phyloP scores from a whole-genome alignment of 2,888 invertebrate genomes.

The Parascotia fuliginaria region DNA sequence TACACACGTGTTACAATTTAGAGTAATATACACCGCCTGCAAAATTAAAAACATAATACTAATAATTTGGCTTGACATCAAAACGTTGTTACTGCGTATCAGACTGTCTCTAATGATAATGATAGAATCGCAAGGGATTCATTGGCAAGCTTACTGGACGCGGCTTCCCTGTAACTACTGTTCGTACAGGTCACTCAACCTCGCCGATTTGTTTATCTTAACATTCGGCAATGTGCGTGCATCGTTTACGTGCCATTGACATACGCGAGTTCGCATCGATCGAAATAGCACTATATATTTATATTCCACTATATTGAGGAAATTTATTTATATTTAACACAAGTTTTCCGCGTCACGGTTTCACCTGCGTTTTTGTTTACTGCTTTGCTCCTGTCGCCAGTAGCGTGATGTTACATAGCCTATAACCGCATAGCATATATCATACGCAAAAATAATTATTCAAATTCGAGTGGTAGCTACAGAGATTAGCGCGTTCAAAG shows the following conservation, averaged over 20 bases:
- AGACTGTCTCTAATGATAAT: constrained; percentile 43
- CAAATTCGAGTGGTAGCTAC: too few species aligned
- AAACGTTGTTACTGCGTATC: constrained; percentile 41
- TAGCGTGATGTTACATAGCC: too few species aligned
- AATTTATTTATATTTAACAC: constrained; percentile 43
- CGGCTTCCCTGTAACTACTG: constrained; percentile 46
- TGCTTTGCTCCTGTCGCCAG: too few species aligned
- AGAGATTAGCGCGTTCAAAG: too few species aligned
- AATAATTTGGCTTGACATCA: constrained; percentile 44
- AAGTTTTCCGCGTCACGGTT: too few species aligned
- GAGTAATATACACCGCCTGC: constrained; percentile 3
- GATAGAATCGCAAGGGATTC: constrained; percentile 44
- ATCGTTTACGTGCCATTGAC: constrained; percentile 76
- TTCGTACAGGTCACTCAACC: constrained; percentile 65
- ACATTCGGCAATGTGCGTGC: constrained; percentile 50
- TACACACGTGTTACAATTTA: constrained; percentile 1
- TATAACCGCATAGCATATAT: too few species aligned
- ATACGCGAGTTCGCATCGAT: constrained; percentile 62
- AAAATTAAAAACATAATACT: constrained; percentile 22
- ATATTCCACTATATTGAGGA: constrained; percentile 42
- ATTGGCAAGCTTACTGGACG: constrained; percentile 50
- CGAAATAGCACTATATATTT: constrained; percentile 73
- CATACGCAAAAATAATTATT: too few species aligned
- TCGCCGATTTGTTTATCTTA: constrained; percentile 63
- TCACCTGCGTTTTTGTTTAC: too few species aligned